phyloP scores from a whole-genome alignment of 1,140 invertebrate species.

The Portunus trituberculatus region DNA sequence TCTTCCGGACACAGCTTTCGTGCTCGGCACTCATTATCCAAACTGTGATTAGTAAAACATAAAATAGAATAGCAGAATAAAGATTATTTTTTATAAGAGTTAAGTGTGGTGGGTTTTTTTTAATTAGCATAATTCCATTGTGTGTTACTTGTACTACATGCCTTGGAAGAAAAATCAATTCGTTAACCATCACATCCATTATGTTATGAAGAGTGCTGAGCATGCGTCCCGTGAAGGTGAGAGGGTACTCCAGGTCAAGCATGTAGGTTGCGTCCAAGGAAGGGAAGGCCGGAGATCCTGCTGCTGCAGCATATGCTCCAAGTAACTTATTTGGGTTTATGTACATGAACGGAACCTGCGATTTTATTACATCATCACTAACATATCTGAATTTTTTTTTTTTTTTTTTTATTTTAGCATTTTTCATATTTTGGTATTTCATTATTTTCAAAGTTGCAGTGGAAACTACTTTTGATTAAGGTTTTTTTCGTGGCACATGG shows the following conservation, averaged over 20 bases:
- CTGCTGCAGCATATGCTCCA: no score
- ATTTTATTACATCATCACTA: background rate
- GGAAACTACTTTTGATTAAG: no score
- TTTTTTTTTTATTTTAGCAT: no score
- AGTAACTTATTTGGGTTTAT: background rate
- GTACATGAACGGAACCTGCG: conserved; percentile 23
- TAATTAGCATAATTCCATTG: no score
- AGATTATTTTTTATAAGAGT: no score
- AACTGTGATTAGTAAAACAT: background rate
- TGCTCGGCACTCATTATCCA: background rate
- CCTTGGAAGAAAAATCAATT: no score
- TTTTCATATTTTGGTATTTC: no score
- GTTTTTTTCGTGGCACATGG: no score
- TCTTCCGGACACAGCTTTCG: background rate
- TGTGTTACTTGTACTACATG: no score
- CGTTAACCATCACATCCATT: no score
- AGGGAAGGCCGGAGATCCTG: background rate
- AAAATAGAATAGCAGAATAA: background rate
- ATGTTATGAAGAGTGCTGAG: background rate
- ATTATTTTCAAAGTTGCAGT: no score
- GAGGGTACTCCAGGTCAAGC: conserved; percentile 16
- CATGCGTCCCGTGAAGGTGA: conserved; percentile 14
- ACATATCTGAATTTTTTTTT: background rate
- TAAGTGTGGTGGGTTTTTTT: no score
- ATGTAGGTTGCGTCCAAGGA: background rate